A percentile compares a stretch with the other conserved stretches of the same genome.
Conservation (phyloP, 1,140 invertebrate species). For the Mamestra configurata region DNA sequence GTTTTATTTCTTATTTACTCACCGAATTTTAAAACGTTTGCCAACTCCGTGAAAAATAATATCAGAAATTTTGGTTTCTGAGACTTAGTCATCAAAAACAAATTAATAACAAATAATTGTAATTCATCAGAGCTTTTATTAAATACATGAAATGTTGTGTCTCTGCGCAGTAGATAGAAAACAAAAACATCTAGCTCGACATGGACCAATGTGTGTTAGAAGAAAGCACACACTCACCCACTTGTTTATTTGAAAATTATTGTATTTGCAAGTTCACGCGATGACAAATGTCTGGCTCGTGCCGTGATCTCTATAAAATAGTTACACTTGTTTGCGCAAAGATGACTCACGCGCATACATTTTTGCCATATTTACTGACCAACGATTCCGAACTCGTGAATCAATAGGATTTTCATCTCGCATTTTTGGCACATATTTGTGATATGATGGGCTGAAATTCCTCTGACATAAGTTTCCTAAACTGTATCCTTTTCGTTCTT, state of each 20-base stretch:
- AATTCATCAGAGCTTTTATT: not conserved
- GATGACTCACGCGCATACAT: constrained; percentile 23
- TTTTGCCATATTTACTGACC: constrained; percentile 16
- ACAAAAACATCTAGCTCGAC: not conserved
- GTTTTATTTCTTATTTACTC: constrained; percentile 12
- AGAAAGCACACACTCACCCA: not conserved
- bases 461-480: not conserved
- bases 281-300: constrained; percentile 26
- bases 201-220: not conserved
- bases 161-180: not conserved
- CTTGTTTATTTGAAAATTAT: constrained; percentile 20
- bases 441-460: not conserved
- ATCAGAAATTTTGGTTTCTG: not conserved
- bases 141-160: not conserved
- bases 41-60: not conserved
- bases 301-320: constrained; percentile 27
- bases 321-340: constrained; percentile 15
- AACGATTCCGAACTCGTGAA: constrained; percentile 35
- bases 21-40: not conserved
- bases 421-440: constrained; percentile 18
- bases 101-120: constrained; percentile 4
- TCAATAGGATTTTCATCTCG: constrained; percentile 7
- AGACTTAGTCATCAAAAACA: not conserved
- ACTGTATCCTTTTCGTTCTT: not conserved
- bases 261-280: constrained; percentile 23